These are phyloP conservation scores for Budorcas taxicolor DNA, from an alignment of 2,113 vertebrate genomes.

Conservation along the genomic window DNA sequence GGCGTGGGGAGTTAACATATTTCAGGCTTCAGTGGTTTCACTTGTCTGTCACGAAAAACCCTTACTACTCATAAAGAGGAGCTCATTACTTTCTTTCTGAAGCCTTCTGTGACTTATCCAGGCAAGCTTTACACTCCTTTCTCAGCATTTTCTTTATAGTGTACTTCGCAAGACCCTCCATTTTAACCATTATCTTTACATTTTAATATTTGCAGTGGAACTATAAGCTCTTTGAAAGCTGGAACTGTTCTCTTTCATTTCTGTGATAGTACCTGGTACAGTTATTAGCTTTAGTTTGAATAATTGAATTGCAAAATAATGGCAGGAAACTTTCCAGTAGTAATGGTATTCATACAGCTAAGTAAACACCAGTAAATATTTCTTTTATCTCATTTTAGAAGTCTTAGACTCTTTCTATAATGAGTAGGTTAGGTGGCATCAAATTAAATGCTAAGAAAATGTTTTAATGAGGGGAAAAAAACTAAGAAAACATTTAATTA, in stretches of 20 bases:
- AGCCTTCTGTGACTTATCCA: background rate
- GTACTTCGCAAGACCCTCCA: background rate
- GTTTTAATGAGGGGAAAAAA: background rate
- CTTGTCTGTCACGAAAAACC: background rate
- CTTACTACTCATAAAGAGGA: background rate
- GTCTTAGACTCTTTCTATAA: background rate
- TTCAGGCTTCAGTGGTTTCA: conserved; percentile 6
- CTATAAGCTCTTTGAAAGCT: background rate
- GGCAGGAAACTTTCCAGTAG: background rate
- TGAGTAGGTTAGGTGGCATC: background rate
- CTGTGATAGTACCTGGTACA: background rate
- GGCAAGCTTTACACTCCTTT: background rate
- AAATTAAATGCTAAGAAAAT: conserved; percentile 22
- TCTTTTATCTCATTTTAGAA: conserved; percentile 12
- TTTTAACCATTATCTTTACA: background rate
- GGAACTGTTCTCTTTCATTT: background rate
- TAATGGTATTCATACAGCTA: background rate
- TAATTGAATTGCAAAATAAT: conserved; percentile 24
- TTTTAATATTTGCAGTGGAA: background rate
- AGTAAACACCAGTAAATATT: conserved; percentile 15
- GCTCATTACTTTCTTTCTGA: background rate
- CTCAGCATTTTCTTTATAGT: background rate
- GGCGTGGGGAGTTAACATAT: background rate
- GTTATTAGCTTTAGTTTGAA: background rate
- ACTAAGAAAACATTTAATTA: background rate